Evolutionary conservation across 2,113 vertebrate genomes (phyloP), one percentile per base, ranked within the genome.

Genomic region (Crotalus horridus): DNA sequence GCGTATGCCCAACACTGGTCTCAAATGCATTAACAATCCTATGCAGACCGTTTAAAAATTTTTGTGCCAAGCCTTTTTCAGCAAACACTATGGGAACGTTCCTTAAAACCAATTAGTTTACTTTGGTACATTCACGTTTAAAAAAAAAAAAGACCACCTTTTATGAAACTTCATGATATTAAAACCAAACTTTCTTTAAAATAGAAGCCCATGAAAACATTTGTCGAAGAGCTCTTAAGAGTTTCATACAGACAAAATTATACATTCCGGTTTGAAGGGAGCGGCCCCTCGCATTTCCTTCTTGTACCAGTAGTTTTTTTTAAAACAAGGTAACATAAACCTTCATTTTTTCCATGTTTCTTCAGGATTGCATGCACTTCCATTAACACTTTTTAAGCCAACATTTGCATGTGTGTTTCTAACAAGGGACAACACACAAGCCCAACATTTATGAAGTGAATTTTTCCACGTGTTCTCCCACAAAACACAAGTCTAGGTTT

Each of bases 31-130:
- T 90, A 86, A 61, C n/a, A 64, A 43, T 43, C 53, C 81, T 69
- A 94, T 91, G 85, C 58, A 61, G 95, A 86, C 90, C 91, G 48
- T 85, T 92, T 33, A 6, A 56, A 85, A 85, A 54, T 54, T 29
- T 90, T 90, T 81, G 91, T 93, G 90, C 90, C 94, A 94, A 89
- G 91, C 87, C 94, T 88, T 92, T 93, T 92, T 94, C 93, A 93
- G 87, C 91, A 93, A 94, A 93, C 94, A 93, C 93, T 93, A 94
- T 93, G 91, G 94, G 94, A 94, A 94, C 91, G 55, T 87, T 93
- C 88, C 81, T 90, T 64, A 69, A 86, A 92, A 86, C 74, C 91
- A 91, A 94, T 90, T 85, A 13, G 46, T 91, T 91, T 89, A 55
- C 55, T 91, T 91, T 93, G 58, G 89, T 89, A 88, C 87, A 48